Evolutionary conservation across 2,797 vertebrate genomes (phyloP), one percentile per base, ranked within the genome.

Genomic region (Mastacembelus armatus): DNA sequence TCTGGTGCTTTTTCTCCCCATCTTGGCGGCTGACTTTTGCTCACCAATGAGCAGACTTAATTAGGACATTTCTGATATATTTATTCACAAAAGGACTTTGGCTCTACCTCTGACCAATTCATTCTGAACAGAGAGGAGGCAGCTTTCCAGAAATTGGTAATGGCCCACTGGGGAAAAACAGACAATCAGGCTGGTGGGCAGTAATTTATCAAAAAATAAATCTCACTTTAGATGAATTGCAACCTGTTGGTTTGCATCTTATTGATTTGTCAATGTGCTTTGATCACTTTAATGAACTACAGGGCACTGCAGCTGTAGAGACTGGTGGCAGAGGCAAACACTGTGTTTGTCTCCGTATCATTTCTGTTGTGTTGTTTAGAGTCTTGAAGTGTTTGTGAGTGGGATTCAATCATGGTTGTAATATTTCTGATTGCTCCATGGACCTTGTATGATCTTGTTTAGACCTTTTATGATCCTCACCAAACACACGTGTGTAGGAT

Each of bases 41-140:
- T 83, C 81, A 81, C 87, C 87, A 75, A 81, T 83, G 82, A 85
- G 43, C 80, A 73, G 81, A 91, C 89, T 91, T 93, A 93, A 95
- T 95, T 93, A 92, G 88, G 85, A 91, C 76, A 78, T 88, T 90
- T 92, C 81, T 79, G 84, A 89, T 83, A 90, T 89, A 91, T 90
- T 89, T 87, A 86, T 86, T 83, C 83, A 89, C 83, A 92, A 90
- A 90, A 83, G 82, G 95, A 96, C 77, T 65, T 66, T 66, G 85
- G 66, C 77, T 85, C 70, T 75, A 86, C 77, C 78, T 87, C 78
- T 86, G 82, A 85, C 81, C 85, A 52, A 74, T 80, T 77, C 74
- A 24, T 84, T 85, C 81, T 80, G 66, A 84, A 85, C 78, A 60
- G 63, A 60, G 63, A 68, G 19, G 58, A 69, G 74, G 72, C 89